Evolutionary conservation across 1,140 invertebrate species (phyloP).

Genomic region (Drosophila lini): DNA sequence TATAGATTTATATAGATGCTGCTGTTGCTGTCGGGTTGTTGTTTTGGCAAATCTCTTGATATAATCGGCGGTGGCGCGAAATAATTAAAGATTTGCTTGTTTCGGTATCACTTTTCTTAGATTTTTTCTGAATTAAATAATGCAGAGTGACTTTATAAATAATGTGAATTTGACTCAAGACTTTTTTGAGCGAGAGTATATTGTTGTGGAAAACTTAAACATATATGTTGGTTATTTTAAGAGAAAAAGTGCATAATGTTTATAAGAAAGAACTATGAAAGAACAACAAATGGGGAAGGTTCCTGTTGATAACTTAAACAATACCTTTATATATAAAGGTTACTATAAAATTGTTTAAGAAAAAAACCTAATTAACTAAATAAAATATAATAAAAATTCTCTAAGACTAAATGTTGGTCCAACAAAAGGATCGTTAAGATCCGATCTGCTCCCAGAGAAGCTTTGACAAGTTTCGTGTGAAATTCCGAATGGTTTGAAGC

Average conservation of each 20-base stretch:
- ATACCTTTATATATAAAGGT: neutral
- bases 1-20: constrained; percentile 16
- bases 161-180: neutral
- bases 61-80: constrained; percentile 16
- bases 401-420: neutral
- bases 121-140: constrained; percentile 1
- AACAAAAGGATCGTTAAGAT: neutral
- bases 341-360: neutral
- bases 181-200: neutral
- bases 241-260: neutral
- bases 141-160: constrained; percentile 8
- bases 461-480: neutral
- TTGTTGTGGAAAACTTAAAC: neutral
- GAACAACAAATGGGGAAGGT: neutral
- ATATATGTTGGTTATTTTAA: neutral
- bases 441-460: neutral
- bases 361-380: neutral
- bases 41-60: constrained; percentile 5
- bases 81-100: constrained; percentile 15
- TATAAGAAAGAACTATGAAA: neutral
- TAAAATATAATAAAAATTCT: neutral
- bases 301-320: neutral
- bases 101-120: constrained; percentile 5
- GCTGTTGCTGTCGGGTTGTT: neutral
- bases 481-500: neutral